These are phyloP conservation scores for Zeugodacus cucurbitae DNA, from an alignment of 1,140 invertebrate species.

Conservation along the genomic window DNA sequence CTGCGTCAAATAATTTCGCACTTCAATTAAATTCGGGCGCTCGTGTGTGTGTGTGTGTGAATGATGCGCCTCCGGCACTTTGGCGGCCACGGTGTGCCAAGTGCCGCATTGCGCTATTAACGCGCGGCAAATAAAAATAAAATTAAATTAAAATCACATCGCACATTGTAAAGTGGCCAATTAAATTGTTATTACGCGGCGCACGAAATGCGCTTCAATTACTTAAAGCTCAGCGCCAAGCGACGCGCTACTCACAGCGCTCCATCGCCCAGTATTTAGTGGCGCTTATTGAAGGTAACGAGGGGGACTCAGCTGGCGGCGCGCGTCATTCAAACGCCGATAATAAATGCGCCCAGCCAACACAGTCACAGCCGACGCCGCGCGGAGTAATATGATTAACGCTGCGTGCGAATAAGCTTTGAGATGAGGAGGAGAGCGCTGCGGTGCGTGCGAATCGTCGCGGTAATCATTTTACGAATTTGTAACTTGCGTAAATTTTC, in stretches of 20 bases:
- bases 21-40: background rate
- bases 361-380: background rate
- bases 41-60: background rate
- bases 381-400: background rate
- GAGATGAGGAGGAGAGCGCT: background rate
- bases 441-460: background rate
- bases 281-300: background rate
- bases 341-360: background rate
- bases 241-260: background rate
- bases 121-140: constrained; percentile 16
- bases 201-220: background rate
- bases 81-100: background rate
- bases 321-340: background rate
- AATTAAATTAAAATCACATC: constrained; percentile 41
- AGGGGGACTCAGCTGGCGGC: background rate
- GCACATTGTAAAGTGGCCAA: constrained; percentile 40
- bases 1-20: constrained; percentile 25
- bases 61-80: background rate
- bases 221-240: background rate
- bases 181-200: constrained; percentile 40
- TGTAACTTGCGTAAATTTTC: constrained; percentile 38
- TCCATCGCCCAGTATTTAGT: background rate
- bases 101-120: constrained; percentile 16
- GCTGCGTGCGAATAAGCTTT: background rate
- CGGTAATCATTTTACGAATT: constrained; percentile 22